Evolutionary conservation across 1,140 invertebrate species (phyloP).

Genomic region (Pollicipes pollicipes): DNA sequence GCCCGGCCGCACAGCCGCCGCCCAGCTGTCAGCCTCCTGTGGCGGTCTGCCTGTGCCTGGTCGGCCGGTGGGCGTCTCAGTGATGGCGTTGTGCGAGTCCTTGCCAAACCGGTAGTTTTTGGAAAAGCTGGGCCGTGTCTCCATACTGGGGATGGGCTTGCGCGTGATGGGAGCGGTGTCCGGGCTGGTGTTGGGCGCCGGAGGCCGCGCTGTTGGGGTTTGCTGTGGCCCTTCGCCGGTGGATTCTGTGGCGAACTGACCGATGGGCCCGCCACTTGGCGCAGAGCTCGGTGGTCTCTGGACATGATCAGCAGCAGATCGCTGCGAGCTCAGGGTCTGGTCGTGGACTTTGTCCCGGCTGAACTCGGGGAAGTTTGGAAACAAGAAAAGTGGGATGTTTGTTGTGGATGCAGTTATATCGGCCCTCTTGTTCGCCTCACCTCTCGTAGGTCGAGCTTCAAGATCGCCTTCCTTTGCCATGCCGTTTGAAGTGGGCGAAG

Average conservation of each 20-base stretch:
- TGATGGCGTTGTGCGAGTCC: not conserved
- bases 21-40: not conserved
- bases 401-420: not conserved
- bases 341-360: not conserved
- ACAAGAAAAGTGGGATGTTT: not conserved
- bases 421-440: not conserved
- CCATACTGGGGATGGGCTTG: not conserved
- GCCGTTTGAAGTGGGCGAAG: not conserved
- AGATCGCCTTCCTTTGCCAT: not conserved
- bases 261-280: not conserved
- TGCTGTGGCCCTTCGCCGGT: not conserved
- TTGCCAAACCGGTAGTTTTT: not conserved
- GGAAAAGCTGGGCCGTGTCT: not conserved
- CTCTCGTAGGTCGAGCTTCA: not conserved
- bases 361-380: not conserved
- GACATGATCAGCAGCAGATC: too few relatives aligned
- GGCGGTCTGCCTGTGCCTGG: too few relatives aligned
- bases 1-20: too few relatives aligned
- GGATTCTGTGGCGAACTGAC: too few relatives aligned
- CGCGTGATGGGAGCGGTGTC: not conserved
- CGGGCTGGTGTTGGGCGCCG: not conserved
- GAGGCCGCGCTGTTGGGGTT: too few relatives aligned
- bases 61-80: not conserved
- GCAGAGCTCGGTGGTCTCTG: too few relatives aligned
- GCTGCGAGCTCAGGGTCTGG: too few relatives aligned